These are phyloP conservation scores for Calameuta filiformis DNA, from an alignment of 2,888 invertebrate species.

Conservation along the genomic window DNA sequence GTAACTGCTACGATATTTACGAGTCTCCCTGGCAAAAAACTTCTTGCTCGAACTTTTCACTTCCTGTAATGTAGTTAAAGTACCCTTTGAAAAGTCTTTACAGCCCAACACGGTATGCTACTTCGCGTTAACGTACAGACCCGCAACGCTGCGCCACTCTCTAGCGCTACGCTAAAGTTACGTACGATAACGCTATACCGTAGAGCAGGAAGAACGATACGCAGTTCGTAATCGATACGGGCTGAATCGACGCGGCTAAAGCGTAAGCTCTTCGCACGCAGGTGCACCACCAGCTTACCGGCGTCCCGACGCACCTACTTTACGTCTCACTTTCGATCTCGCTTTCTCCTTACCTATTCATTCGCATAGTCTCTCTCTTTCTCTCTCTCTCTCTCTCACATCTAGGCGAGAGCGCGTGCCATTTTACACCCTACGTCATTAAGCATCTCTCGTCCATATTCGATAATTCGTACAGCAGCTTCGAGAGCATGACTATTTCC, in stretches of 20 bases:
- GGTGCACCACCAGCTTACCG: background rate
- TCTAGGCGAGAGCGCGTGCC: background rate
- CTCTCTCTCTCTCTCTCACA: background rate
- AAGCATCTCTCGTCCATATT: background rate
- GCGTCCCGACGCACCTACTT: background rate
- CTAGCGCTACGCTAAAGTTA: background rate
- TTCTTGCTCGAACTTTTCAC: background rate
- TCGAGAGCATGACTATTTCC: background rate
- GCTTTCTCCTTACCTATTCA: background rate
- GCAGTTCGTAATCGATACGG: background rate
- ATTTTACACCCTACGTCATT: background rate
- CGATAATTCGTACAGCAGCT: background rate
- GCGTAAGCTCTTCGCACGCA: background rate
- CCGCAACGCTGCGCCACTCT: background rate
- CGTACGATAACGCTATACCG: background rate
- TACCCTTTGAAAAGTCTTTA: background rate
- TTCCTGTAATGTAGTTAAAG: background rate
- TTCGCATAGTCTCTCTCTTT: background rate
- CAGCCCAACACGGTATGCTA: background rate
- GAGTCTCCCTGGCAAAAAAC: background rate
- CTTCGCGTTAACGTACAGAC: background rate
- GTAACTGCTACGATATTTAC: background rate
- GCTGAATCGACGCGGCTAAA: background rate
- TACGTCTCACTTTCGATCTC: slow-evolving; percentile 14
- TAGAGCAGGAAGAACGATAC: background rate